Percentiles rank a stretch among this genome's conserved stretches.
These are phyloP conservation scores for Valencia hispanica DNA, from an alignment of 2,797 vertebrate genomes.

Conservation along the genomic window DNA sequence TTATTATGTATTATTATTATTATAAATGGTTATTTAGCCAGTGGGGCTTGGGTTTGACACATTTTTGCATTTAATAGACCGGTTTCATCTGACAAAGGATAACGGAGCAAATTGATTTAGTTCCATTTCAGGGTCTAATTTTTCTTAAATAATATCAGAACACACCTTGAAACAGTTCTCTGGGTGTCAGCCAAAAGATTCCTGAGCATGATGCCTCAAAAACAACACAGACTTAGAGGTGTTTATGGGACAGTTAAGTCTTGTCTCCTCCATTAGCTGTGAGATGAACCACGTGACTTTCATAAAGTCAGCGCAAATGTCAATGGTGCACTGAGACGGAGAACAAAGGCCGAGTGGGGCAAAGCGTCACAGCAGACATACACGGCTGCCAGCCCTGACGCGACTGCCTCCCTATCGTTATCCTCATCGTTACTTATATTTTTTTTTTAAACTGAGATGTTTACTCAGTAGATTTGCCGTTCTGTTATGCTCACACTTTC, in stretches of 20 bases:
- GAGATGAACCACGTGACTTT: conserved; percentile 26
- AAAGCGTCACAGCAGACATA: neutral
- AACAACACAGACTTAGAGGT: conserved; percentile 1
- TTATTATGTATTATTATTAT: too few species aligned
- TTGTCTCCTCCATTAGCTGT: conserved; percentile 46
- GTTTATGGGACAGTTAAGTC: conserved; percentile 28
- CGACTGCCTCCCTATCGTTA: neutral
- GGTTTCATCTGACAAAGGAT: neutral
- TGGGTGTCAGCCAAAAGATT: conserved; percentile 1
- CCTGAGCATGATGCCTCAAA: conserved; percentile 24
- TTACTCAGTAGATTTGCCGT: neutral
- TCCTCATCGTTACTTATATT: neutral
- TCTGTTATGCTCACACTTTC: neutral
- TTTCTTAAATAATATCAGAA: neutral
- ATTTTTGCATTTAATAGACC: neutral
- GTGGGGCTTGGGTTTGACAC: too few species aligned
- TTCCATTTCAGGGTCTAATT: neutral
- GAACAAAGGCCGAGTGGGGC: conserved; percentile 17
- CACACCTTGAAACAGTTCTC: neutral
- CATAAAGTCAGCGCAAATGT: conserved; percentile 29
- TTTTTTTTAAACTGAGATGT: too few species aligned
- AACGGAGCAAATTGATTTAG: neutral
- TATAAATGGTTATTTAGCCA: too few species aligned
- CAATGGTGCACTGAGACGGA: conserved; percentile 12
- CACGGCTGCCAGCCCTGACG: neutral